phyloP scores from a whole-genome alignment of 2,797 vertebrate species.

The Limnodromus scolopaceus region DNA sequence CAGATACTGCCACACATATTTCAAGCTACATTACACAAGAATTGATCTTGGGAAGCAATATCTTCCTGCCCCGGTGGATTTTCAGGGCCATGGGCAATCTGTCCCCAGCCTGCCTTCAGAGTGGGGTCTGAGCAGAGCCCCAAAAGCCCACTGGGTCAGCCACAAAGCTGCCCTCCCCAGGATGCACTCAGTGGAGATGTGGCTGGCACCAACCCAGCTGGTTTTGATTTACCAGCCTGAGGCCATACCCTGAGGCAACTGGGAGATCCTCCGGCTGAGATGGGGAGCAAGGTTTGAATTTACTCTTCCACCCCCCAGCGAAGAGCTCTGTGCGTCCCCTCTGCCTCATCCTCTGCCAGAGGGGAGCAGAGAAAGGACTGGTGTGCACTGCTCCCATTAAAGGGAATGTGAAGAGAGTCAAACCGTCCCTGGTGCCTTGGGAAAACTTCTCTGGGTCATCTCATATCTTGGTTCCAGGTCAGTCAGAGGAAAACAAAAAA shows the following conservation, averaged over 20 bases:
- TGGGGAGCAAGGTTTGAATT: neutral
- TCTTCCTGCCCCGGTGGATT: neutral
- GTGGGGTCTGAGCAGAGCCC: neutral
- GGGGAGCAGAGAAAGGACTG: neutral
- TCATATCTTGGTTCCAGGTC: neutral
- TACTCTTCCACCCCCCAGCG: neutral
- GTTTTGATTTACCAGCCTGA: neutral
- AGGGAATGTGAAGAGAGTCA: neutral
- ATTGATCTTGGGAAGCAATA: neutral
- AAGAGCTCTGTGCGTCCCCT: fast-evolving
- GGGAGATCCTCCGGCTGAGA: neutral
- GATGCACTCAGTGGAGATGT: neutral
- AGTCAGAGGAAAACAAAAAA: neutral
- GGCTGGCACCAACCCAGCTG: neutral
- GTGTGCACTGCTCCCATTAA: neutral
- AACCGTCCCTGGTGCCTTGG: neutral
- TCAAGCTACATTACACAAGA: neutral
- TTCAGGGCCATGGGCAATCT: neutral
- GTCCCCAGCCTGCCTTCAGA: neutral
- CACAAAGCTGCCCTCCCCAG: fast-evolving
- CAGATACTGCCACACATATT: neutral
- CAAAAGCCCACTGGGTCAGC: neutral
- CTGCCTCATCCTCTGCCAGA: neutral
- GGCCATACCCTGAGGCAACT: neutral
- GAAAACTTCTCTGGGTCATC: neutral